Evolutionary conservation across 2,888 invertebrate genomes (phyloP).

Genomic region (Galeruca laticollis): DNA sequence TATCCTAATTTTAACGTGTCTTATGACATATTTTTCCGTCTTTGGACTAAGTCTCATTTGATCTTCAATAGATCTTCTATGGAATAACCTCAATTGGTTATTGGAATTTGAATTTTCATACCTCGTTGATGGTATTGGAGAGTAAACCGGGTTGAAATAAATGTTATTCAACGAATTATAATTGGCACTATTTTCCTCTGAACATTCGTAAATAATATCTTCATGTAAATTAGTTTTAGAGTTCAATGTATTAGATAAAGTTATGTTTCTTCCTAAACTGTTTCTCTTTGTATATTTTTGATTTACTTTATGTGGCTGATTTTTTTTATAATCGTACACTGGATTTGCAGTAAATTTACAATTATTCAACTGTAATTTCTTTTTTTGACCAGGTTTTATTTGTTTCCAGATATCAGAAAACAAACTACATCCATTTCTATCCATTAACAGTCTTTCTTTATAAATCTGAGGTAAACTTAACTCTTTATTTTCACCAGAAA

Average conservation of each 20-base stretch:
- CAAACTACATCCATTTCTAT: conserved; percentile 42
- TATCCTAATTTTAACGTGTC: conserved; percentile 75
- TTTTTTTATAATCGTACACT: conserved; percentile 48
- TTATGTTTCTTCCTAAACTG: conserved; percentile 56
- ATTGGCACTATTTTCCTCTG: conserved; percentile 60
- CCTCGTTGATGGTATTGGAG: conserved; percentile 31
- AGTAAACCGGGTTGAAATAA: conserved; percentile 64
- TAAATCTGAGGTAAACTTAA: conserved; percentile 57
- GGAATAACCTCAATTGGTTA: conserved; percentile 26
- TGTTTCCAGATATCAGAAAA: conserved; percentile 52
- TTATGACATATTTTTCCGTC: conserved; percentile 73
- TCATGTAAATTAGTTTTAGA: conserved; percentile 62
- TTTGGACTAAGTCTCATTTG: conserved; percentile 56
- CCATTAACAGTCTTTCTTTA: conserved; percentile 55
- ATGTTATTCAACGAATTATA: conserved; percentile 54
- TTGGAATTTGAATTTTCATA: conserved; percentile 53
- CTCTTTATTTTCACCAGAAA: conserved; percentile 37
- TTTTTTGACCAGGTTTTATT: conserved; percentile 51
- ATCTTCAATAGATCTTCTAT: conserved; percentile 26
- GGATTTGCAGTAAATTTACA: conserved; percentile 58
- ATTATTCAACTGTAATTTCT: conserved; percentile 43
- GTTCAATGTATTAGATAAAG: conserved; percentile 59
- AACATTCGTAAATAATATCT: conserved; percentile 65
- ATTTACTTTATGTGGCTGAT: conserved; percentile 8
- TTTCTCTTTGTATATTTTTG: conserved; percentile 41